Evolutionary conservation across 2,797 vertebrate genomes (phyloP), one percentile per base, ranked within the genome.

Genomic region (Macroramphosus scolopax): DNA sequence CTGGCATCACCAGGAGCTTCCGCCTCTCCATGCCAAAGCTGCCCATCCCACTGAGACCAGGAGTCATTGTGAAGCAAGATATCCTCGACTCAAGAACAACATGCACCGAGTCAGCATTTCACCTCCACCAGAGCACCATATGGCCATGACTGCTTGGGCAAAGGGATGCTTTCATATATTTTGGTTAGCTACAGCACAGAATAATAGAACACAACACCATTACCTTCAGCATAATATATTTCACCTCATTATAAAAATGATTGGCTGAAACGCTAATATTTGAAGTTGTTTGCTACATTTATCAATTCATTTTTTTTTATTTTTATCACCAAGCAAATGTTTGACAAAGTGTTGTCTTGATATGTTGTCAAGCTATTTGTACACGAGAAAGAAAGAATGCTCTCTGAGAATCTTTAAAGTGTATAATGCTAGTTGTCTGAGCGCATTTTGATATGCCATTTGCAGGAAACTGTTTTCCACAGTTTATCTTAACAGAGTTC

Each of bases 1-100:
- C 66, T 65, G 60, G 67, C 67, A 88, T 80, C 88, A 75, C 80
- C 77, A 63, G 87, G 84, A 80, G 84, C 83, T 89, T 91, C 89
- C 87, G 83, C 67, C 58, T 72, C 48, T 41, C 48, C 30, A 43
- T 68, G 85, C 88, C 88, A 89, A 78, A 13, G 35, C 42, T 69
- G 72, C 59, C 73, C 70, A 51, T 71, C 87, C 84, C 68, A 83
- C 85, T 76, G 86, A 66, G 83, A 71, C 72, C 67, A 66, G 62
- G 49, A 73, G 50, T 50, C 68, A 57, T 41, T 53, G 47, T 44
- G 56, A 56, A 72, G 64, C 72, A 45, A 69, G 46, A 55, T 32
- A 66, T 61, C 54, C 63, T 72, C 56, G 25, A 52, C 45, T 49
- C 47, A 36, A 65, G 44, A 72, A 63, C 62, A 57, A 58, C 82